Base-by-base conservation (phyloP, 2,113 vertebrate genomes). In the Craseonycteris thonglongyai region DNA sequence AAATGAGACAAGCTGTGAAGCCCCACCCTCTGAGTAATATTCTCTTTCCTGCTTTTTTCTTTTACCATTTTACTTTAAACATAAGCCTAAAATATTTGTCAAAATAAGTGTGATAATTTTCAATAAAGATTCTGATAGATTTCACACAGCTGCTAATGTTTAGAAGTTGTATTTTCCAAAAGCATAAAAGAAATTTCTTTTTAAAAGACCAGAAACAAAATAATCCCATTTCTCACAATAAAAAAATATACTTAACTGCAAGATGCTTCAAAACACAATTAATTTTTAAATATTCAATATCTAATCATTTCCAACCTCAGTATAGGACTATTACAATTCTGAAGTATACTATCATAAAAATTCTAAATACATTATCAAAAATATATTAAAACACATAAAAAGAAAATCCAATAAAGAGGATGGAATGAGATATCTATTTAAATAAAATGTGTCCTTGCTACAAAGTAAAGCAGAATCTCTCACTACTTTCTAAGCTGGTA, bases 361-460 rank as follows among this genome's bases (percentile, higher is more conserved):
- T 63, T 72, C 49, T 94, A 96, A 87, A 93, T 92, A 93, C 6
- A 56, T 9, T 92, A 91, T 68, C 22, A 92, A 88, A 90, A 96
- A 91, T 78, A 5, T 72, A 95, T 69, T 93, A 87, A 87, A 87
- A 84, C 40, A 82, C 49, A 72, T 21, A 89, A 92, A 95, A 94
- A 96, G 72, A 91, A 95, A 96, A 95, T 78, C 28, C 82, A 95
- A 78, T 47, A 90, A 88, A 95, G 92, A 97, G 86, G 86, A 92
- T 49, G 80, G 85, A 86, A 92, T 76, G 79, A 96, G 74, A n/a
- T 26, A 96, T 33, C 26, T 92, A 74, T 63, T 97, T 92, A 92
- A 89, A 95, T 15, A 68, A 63, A 2, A 72, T 75, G 26, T 61
- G 59, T 76, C 47, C 82, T 66, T 80, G 22, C 75, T 83, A 94